Evolutionary conservation across 2,797 vertebrate genomes (phyloP).

Genomic region (Notoglanidium macrostoma): DNA sequence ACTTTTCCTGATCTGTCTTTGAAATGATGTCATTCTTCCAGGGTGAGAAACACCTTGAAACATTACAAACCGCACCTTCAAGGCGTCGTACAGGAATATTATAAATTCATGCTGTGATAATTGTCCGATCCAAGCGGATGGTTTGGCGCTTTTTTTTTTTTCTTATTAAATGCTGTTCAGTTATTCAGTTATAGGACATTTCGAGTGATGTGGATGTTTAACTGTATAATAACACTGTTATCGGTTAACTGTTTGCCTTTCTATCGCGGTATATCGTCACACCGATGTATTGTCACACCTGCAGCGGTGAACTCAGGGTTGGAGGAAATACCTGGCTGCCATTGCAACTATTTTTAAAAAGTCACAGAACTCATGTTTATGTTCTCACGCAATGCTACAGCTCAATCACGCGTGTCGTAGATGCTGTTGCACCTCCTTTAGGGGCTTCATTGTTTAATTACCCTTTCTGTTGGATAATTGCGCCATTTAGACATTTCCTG

Average conservation of each 20-base stretch:
- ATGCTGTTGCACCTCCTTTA: no score
- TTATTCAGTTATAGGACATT: not conserved
- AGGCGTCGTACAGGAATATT: not conserved
- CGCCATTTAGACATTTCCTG: not conserved
- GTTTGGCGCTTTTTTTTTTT: not conserved
- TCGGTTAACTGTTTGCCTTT: not conserved
- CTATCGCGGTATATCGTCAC: not conserved
- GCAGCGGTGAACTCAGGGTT: slow-evolving; percentile 7
- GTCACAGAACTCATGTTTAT: not conserved
- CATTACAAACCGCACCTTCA: not conserved
- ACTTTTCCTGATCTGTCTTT: not conserved
- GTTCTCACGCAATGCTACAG: not conserved
- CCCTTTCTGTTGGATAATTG: not conserved
- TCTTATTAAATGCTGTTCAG: not conserved
- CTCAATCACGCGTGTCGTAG: not conserved
- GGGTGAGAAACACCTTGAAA: not conserved
- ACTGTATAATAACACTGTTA: not conserved
- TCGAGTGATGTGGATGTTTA: not conserved
- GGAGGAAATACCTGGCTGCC: not conserved
- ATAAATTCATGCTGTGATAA: not conserved
- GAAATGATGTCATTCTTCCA: not conserved
- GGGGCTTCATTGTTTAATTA: not conserved
- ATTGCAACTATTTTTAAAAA: not conserved
- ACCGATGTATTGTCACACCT: not conserved
- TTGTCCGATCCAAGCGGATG: not conserved